Percentiles rank a stretch among this genome's conserved stretches.
These are phyloP conservation scores for Rhopalosiphum padi DNA, from an alignment of 1,140 invertebrate genomes.

Conservation along the genomic window DNA sequence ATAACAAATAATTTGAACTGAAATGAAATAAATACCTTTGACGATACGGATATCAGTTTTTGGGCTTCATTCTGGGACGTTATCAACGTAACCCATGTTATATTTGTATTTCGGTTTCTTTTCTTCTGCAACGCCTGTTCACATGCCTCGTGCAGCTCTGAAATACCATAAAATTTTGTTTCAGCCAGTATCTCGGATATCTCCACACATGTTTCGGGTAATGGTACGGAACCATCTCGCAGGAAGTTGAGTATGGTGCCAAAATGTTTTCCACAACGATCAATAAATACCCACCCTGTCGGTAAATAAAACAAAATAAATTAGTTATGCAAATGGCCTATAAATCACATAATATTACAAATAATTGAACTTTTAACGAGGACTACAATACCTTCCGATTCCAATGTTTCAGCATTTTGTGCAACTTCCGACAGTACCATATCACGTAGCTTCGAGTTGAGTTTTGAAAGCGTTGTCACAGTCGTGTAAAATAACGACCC, in stretches of 20 bases:
- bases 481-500: conserved; percentile 92
- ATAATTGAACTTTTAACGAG: background rate
- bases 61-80: conserved; percentile 95
- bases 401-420: conserved; percentile 94
- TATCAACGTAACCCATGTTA: conserved; percentile 94
- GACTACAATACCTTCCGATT: conserved; percentile 83
- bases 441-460: conserved; percentile 95
- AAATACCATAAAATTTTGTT: conserved; percentile 96
- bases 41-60: conserved; percentile 84
- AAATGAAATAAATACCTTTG: conserved; percentile 70
- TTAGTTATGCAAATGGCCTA: background rate
- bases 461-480: conserved; percentile 94
- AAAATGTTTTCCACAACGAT: conserved; percentile 98
- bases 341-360: background rate
- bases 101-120: conserved; percentile 82
- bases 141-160: conserved; percentile 84
- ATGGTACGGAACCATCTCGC: conserved; percentile 88
- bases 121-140: conserved; percentile 80
- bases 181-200: conserved; percentile 87
- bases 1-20: background rate
- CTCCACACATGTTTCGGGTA: conserved; percentile 92
- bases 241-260: conserved; percentile 95
- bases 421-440: conserved; percentile 88
- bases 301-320: background rate
- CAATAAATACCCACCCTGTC: conserved; percentile 96